Conservation (phyloP, 2,113 vertebrate genomes). For the Centropus bengalensis region DNA sequence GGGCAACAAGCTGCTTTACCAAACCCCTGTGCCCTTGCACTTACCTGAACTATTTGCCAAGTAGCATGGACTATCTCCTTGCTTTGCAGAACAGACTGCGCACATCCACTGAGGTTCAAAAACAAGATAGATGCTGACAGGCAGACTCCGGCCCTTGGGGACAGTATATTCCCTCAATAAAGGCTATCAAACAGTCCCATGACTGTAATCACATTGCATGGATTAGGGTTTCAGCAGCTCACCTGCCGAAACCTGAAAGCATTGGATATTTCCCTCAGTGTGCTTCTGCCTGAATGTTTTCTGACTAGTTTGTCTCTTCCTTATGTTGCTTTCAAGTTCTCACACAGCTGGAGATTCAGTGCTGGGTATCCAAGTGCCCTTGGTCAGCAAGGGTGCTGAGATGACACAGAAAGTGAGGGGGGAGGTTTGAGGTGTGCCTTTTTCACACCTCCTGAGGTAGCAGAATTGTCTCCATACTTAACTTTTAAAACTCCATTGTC, state of each 20-base stretch:
- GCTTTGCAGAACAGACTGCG: neutral
- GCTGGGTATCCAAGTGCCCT: neutral
- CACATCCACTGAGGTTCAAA: neutral
- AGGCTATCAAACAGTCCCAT: neutral
- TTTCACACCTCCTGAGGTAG: neutral
- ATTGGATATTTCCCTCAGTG: neutral
- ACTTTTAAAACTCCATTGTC: neutral
- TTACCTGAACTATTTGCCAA: neutral
- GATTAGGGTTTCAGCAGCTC: neutral
- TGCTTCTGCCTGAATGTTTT: neutral
- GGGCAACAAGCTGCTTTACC: constrained; percentile 56
- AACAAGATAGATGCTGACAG: neutral
- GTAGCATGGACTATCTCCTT: neutral
- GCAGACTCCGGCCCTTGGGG: neutral
- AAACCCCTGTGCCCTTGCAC: constrained; percentile 34
- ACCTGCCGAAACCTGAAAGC: neutral
- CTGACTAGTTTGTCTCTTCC: neutral
- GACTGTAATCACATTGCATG: neutral
- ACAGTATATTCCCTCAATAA: neutral
- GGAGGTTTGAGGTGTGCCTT: neutral
- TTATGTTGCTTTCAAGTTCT: neutral
- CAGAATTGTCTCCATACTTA: neutral
- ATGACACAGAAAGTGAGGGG: neutral
- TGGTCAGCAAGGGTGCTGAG: neutral
- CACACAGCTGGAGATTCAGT: neutral